Evolutionary conservation across 2,797 vertebrate genomes (phyloP).

Genomic region (Cyclopterus lumpus): DNA sequence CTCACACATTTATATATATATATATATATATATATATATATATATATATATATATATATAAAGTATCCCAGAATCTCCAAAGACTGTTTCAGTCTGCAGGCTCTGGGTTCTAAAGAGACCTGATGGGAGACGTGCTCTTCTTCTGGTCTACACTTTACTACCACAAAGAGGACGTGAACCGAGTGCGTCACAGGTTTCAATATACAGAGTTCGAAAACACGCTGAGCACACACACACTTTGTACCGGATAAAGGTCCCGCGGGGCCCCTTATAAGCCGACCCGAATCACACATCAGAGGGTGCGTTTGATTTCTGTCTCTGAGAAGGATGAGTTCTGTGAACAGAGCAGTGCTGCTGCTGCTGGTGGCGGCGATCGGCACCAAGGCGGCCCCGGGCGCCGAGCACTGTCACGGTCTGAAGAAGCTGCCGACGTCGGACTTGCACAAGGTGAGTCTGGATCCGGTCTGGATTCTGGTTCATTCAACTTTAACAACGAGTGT

Average conservation of each 20-base stretch:
- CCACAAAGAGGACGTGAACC: background rate
- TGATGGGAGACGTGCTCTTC: no score
- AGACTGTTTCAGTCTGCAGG: no score
- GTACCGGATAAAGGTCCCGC: background rate
- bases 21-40: no score
- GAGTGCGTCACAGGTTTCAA: background rate
- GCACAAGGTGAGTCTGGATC: background rate
- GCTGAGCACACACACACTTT: background rate
- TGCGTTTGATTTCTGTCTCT: background rate
- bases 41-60: no score
- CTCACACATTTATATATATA: no score
- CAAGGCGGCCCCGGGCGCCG: background rate
- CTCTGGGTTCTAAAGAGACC: no score
- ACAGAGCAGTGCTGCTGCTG: background rate
- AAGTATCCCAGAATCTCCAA: no score
- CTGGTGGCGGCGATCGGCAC: background rate
- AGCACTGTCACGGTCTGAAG: background rate
- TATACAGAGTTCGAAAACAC: background rate
- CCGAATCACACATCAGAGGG: background rate
- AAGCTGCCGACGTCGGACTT: background rate
- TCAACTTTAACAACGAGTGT: background rate
- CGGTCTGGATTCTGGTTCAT: background rate
- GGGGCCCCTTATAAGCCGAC: background rate
- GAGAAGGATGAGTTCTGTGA: background rate
- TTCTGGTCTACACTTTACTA: background rate